Evolutionary conservation across 2,797 vertebrate genomes (phyloP), one percentile per base, ranked within the genome.

Genomic region (Pipistrellus pygmaeus): DNA sequence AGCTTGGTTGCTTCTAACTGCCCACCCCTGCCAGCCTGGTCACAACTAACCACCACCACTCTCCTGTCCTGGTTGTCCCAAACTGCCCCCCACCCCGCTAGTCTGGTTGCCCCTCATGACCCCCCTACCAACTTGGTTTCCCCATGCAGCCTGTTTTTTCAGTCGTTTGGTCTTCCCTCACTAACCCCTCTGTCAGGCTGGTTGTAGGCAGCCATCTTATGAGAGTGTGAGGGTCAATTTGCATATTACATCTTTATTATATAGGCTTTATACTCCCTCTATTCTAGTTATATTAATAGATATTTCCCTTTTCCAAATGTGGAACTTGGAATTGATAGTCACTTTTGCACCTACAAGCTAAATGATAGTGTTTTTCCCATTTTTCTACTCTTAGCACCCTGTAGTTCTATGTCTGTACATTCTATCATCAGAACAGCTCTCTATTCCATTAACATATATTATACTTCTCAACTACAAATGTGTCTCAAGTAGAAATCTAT

Each of bases 401-500:
- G 6, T 14, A 20, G 46, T 55, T 86, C 72, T 69, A 75, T 32
- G 32, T 44, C 77, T 78, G 18, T 85, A 75, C 75, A 93, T 88
- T 88, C 38, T 41, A 55, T 88, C 48, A 85, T 10, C 83, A 41
- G 44, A 80, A 86, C 83, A 62, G 44, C n/a, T 69, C 48, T 82
- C 64, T 81, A 71, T 71, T 85, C 25, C 21, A 88, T 75, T 83
- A 64, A 53, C n/a, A 75, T 4, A 3, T 23, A 66, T 15, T 20
- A 25, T 66, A 71, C 15, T 89, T 92, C 69, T 92, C 35, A 57
- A 38, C 57, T 23, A 85, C 18, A 51, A 85, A 84, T 72, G 32
- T 30, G 64, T 85, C 46, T 84, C 46, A 57, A 88, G 53, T 14
- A 13, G 18, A 95, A 91, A 72, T 72, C 80, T 80, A 92, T 83